phyloP scores from a whole-genome alignment of 2,888 invertebrate genomes.

The Drosophila lutescens region DNA sequence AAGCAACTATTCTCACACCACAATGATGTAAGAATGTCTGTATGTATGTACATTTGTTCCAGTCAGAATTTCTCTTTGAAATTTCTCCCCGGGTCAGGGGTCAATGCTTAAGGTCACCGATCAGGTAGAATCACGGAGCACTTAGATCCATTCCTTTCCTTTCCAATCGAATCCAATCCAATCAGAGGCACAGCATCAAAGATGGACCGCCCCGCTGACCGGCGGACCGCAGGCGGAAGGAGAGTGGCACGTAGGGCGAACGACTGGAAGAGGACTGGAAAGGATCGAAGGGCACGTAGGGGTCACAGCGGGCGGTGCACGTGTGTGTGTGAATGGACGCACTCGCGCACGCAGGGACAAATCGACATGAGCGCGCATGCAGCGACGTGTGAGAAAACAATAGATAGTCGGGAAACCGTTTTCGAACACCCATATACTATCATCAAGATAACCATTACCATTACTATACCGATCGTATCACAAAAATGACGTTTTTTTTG shows the following conservation, averaged over 20 bases:
- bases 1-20: not conserved
- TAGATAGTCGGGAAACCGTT: not conserved
- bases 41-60: not conserved
- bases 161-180: slow-evolving; percentile 21
- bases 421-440: too few species aligned
- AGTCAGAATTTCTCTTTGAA: not conserved
- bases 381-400: slow-evolving; percentile 23
- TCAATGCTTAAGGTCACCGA: slow-evolving; percentile 4
- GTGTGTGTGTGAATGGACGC: slow-evolving; percentile 10
- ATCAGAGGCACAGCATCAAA: slow-evolving; percentile 35
- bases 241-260: slow-evolving; percentile 15
- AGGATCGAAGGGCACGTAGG: slow-evolving; percentile 31
- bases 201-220: slow-evolving; percentile 19
- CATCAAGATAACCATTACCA: too few species aligned
- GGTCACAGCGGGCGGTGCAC: slow-evolving; percentile 32
- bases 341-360: not conserved
- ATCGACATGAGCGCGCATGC: slow-evolving; percentile 23
- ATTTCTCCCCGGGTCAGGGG: not conserved
- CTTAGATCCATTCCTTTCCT: not conserved
- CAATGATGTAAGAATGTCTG: not conserved
- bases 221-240: slow-evolving; percentile 21
- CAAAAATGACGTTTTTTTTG: too few species aligned
- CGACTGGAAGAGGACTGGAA: slow-evolving; percentile 2
- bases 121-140: slow-evolving; percentile 15
- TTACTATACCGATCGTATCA: too few species aligned